Base-by-base conservation (phyloP, 2,113 vertebrate genomes). In the Ictalurus punctatus region DNA sequence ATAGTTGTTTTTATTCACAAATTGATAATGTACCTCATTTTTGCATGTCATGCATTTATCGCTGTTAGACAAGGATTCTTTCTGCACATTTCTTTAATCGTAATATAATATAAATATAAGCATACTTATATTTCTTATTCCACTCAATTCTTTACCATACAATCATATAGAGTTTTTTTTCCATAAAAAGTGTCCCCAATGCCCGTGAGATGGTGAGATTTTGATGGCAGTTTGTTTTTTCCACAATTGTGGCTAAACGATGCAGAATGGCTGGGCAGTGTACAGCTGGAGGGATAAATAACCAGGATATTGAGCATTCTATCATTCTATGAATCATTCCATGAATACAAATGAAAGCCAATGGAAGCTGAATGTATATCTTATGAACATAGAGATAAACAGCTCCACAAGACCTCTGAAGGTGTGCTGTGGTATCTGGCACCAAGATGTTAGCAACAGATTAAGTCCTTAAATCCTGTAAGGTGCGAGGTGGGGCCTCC, bases 281-380 rank as follows among this genome's bases (percentile, higher is more conserved):
- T 40, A 86, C 58, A 76, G 48, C 58, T 73, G 63, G 84, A 10
- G 27, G 25, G 80, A 83, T 61, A 84, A 67, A 89, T 71, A 84
- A 84, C 78, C 12, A 83, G 48, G 73, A 82, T 58, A n/a, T 88
- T 83, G 37, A 82, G 67, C 40, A 86, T 34, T 34, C 34, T 34
- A 34, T 34, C 34, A 34, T 34, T 34, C 34, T 34, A 0, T 34
- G 34, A 56, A 90, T 87, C 63, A 86, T 79, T 83, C 84, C 80
- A 54, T 84, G 73, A 59, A 90, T 87, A 84, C 82, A 85, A 84
- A 91, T 87, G 74, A 79, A 90, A 52, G 12, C 10, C 25, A 80
- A 80, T n/a, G 84, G 82, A 83, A 84, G 54, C 56, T 73, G 27
- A 84, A 83, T 73, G 21, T 84, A 19, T 65, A 78, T 87, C 81